Base-by-base conservation (phyloP, 2,113 vertebrate species). In the Scortum barcoo region DNA sequence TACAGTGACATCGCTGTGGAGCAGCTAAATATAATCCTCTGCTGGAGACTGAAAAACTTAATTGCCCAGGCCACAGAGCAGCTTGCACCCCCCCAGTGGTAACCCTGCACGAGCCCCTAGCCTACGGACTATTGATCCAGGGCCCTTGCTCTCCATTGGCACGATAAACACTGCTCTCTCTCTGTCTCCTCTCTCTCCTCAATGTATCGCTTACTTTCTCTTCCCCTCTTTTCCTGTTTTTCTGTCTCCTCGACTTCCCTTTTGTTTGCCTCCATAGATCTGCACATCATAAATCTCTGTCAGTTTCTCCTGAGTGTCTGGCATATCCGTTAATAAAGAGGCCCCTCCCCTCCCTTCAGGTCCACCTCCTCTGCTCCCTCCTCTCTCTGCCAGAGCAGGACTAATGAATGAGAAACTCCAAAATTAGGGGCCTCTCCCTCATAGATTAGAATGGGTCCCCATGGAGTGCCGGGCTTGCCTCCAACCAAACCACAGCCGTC, bases 21-120 rank as follows among this genome's bases (percentile, higher is more conserved):
- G 84, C 86, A 88, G 92, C 94, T 95, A 95, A 95, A 96, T 95
- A 94, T 95, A 96, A 95, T 95, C 94, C 93, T 89, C 83, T 91
- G 86, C 90, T 93, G 90, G 92, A 95, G 93, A 93, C 90, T 89
- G 86, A 89, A 86, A 92, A 93, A 92, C 92, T 91, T 95, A 94
- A 95, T 94, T 93, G 95, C 90, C 80, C 69, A 53, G 86, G 80
- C 92, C 89, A 62, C 91, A 82, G 91, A 88, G 84, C 83, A 83
- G 81, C 87, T 61, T n/a, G 71, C 75, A 77, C 83, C 85, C 72
- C 83, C 62, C 77, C 61, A 89, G 89, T 75, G 85, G 95, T 93
- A 94, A 95, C 93, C 92, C 86, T 77, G 93, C 91, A 94, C 90
- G 85, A 84, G 87, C 87, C 89, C 70, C 78, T 56, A 84, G 89